Percentiles rank a stretch among this genome's conserved stretches.
Conservation (phyloP, 2,113 vertebrate species). For the Plotosus lineatus region DNA sequence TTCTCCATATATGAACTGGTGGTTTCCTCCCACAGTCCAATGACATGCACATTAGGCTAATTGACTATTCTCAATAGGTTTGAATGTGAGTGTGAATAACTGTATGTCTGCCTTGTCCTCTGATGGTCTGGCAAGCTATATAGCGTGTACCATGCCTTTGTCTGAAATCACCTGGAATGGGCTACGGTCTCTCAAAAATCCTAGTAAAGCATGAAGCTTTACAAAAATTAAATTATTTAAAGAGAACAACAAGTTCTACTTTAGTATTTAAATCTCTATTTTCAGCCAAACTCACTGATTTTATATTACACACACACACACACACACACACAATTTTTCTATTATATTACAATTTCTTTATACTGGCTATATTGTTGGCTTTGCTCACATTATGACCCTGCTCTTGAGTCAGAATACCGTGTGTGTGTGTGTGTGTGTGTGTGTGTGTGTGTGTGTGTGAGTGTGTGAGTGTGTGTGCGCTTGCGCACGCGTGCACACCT, state of each 20-base stretch:
- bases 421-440: slow-evolving; percentile 16
- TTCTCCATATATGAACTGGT: too few species aligned
- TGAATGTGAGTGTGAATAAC: too few species aligned
- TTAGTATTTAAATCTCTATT: background rate
- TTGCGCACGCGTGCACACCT: background rate
- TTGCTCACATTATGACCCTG: background rate
- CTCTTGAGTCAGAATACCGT: slow-evolving; percentile 11
- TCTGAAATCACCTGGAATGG: too few species aligned
- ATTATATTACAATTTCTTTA: background rate
- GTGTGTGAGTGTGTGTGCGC: slow-evolving; percentile 2
- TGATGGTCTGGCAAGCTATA: too few species aligned
- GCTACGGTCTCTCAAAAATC: too few species aligned
- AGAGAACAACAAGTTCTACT: background rate
- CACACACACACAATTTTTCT: background rate
- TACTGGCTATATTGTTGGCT: background rate
- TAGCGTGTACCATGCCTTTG: too few species aligned
- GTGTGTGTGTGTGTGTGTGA: background rate
- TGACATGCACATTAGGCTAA: too few species aligned
- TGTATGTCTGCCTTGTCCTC: too few species aligned
- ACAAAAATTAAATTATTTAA: too few species aligned
- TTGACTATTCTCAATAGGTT: too few species aligned
- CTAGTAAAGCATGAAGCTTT: too few species aligned
- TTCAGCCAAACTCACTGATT: background rate
- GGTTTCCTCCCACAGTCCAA: too few species aligned
- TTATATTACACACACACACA: background rate